Percentiles rank a stretch among this genome's conserved stretches.
These are phyloP conservation scores for Sebastes schlegelii DNA, from an alignment of 2,113 vertebrate genomes.

Conservation along the genomic window DNA sequence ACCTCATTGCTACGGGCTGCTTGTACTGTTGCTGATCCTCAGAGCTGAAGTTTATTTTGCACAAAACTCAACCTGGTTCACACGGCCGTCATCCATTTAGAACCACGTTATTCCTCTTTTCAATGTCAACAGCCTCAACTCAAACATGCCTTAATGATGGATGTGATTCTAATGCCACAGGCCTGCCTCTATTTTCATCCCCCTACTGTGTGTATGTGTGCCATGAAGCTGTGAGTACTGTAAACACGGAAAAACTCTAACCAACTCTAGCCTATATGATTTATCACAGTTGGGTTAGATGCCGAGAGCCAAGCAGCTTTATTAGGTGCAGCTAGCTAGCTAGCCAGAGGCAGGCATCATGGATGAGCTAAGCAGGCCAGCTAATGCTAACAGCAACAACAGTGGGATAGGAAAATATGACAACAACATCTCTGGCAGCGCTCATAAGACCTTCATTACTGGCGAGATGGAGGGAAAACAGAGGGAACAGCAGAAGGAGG, in stretches of 20 bases:
- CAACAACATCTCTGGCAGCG: slow-evolving; percentile 31
- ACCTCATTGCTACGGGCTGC: not conserved
- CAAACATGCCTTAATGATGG: slow-evolving; percentile 41
- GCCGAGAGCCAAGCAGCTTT: slow-evolving; percentile 56
- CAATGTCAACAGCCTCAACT: slow-evolving; percentile 38
- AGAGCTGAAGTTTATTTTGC: not conserved
- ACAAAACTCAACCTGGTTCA: slow-evolving; percentile 15
- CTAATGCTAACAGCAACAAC: slow-evolving; percentile 57
- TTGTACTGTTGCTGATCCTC: not conserved
- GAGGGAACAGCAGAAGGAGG: not conserved
- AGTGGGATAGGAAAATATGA: slow-evolving; percentile 65
- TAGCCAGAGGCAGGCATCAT: slow-evolving; percentile 48
- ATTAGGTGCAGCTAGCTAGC: slow-evolving; percentile 53
- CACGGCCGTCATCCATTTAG: slow-evolving; percentile 35
- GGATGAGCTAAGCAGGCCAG: slow-evolving; percentile 20
- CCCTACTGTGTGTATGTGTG: not conserved
- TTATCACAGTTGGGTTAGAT: slow-evolving; percentile 55
- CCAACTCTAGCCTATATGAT: slow-evolving; percentile 37
- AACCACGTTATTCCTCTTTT: slow-evolving; percentile 39
- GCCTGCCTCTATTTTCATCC: slow-evolving; percentile 42
- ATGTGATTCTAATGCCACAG: slow-evolving; percentile 53
- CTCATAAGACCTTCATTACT: slow-evolving; percentile 36
- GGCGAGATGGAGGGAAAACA: not conserved
- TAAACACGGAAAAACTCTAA: slow-evolving; percentile 52
- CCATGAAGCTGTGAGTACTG: slow-evolving; percentile 33